Conservation (phyloP, 23 tunicate species). For the Pegea sp. region DNA sequence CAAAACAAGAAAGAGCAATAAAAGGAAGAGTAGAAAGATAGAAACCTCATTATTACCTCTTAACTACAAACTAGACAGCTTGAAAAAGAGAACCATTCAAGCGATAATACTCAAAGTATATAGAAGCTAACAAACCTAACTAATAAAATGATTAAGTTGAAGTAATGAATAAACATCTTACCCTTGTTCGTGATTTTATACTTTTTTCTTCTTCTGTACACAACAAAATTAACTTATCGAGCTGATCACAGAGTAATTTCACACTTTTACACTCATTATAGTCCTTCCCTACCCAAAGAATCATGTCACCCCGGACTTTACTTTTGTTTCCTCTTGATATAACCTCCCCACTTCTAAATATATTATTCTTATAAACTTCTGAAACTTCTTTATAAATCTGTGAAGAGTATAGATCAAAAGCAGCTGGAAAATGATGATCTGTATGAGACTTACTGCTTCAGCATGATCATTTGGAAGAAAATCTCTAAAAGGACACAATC, state of each 20-base stretch:
- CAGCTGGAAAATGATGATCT: too few relatives aligned
- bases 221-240: slow-evolving; percentile 33
- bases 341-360: not conserved
- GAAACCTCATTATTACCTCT: not conserved
- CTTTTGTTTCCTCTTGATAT: not conserved
- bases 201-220: not conserved
- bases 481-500: too few relatives aligned
- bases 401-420: too few relatives aligned
- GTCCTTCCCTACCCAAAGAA: slow-evolving; percentile 30
- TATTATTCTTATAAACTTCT: not conserved
- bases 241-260: slow-evolving; percentile 16
- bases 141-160: too few relatives aligned
- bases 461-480: too few relatives aligned
- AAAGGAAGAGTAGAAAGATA: not conserved
- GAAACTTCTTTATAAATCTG: not conserved
- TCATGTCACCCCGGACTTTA: slow-evolving; percentile 24
- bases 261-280: slow-evolving; percentile 10
- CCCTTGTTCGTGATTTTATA: slow-evolving; percentile 34
- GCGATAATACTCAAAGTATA: too few relatives aligned
- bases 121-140: too few relatives aligned
- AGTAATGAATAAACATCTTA: too few relatives aligned
- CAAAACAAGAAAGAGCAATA: too few relatives aligned
- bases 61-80: not conserved
- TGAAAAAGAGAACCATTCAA: too few relatives aligned
- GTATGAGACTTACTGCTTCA: too few relatives aligned